A percentile compares a stretch with the other conserved stretches of the same genome.
Evolutionary conservation across 35 echinoderm and acorn worm genomes (phyloP).

Genomic region (Anneissia japonica): DNA sequence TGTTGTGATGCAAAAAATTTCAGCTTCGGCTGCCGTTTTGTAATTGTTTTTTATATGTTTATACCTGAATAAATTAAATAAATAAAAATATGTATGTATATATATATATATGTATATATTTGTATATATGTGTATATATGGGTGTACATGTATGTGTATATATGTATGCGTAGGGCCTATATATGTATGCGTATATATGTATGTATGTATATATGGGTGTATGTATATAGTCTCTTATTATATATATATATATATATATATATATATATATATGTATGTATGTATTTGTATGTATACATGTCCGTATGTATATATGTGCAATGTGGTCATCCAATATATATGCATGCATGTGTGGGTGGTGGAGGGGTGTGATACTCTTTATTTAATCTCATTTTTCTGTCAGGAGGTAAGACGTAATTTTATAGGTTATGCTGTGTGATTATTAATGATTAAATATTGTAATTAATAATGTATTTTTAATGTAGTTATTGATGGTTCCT

Average conservation of each 20-base stretch:
- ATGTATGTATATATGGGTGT: background rate
- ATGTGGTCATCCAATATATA: background rate
- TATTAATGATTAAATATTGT: background rate
- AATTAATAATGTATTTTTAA: background rate
- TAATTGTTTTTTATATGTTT: too few species aligned
- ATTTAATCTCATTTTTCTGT: background rate
- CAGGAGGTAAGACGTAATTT: background rate
- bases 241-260: slow-evolving; percentile 6
- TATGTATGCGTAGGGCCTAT: too few species aligned
- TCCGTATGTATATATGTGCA: background rate
- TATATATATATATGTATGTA: background rate
- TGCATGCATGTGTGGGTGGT: background rate
- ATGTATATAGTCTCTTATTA: background rate
- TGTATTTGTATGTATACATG: background rate
- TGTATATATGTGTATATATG: background rate
- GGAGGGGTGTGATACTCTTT: too few species aligned
- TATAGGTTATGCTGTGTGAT: background rate
- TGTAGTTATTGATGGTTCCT: too few species aligned
- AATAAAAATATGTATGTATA: background rate
- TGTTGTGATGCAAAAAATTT: too few species aligned
- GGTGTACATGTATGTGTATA: background rate
- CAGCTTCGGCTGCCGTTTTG: too few species aligned
- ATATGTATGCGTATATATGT: slow-evolving; percentile 5
- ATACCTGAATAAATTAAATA: too few species aligned
- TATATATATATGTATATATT: background rate